Base-by-base conservation (phyloP, 1,140 invertebrate species). In the Cecropterus lyciades region DNA sequence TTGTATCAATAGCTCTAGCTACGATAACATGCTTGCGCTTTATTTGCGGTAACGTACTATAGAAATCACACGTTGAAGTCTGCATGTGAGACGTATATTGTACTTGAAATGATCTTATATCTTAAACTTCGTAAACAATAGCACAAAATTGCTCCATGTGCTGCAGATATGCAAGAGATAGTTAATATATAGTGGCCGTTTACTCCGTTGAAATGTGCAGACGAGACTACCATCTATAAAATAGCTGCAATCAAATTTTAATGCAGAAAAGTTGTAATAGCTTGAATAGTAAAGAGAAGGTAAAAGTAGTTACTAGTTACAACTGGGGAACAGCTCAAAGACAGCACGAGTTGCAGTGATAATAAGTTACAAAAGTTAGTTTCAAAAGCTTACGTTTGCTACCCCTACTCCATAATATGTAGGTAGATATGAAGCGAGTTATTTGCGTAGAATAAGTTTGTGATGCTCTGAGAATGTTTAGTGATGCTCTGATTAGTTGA, bases 361-460 rank as follows among this genome's bases (percentile, higher is more conserved):
- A 53, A 53, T 53, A 53, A 53, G 30, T 53, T 53, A 53, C 51
- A 17, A 53, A 53, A 53, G 30, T 53, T 53, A 37, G 51, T 53
- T 53, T 53, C n/a, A 11, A 53, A 53, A 53, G 51, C 51, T 53
- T 53, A 53, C 30, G 51, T 53, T 53, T 11, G 27, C 51, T 53
- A 15, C 11, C 27, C 15, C 30, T 53, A 14, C 30, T 1, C 16
- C 3, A 1, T 40, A 40, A 9, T 40, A 40, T 40, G 9, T 40
- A 40, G n/a, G n/a, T n/a, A n/a, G n/a, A n/a, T n/a, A n/a, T n/a
- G n/a, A n/a, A n/a, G n/a, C n/a, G n/a, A n/a, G n/a, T n/a, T n/a
- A n/a, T n/a, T n/a, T n/a, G n/a, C n/a, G n/a, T n/a, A n/a, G n/a
- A n/a, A n/a, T n/a, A n/a, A n/a, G n/a, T n/a, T n/a, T n/a, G n/a